These are phyloP conservation scores for Artibeus lituratus DNA, from an alignment of 2,797 vertebrate genomes.

Conservation along the genomic window DNA sequence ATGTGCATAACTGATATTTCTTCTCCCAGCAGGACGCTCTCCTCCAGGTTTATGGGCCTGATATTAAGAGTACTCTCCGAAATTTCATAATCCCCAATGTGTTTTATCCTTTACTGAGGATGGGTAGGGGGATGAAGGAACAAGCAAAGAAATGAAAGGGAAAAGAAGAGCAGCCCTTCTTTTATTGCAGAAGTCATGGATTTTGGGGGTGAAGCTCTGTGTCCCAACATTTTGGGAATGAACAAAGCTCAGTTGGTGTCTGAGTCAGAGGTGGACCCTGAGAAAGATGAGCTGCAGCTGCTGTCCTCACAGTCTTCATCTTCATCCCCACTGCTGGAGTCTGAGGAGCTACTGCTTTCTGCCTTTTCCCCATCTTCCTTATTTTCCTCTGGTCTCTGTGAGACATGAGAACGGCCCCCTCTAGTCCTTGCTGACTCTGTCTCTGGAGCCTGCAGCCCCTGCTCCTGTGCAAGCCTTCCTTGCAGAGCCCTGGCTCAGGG, in stretches of 20 bases:
- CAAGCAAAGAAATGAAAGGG: neutral
- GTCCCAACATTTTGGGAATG: neutral
- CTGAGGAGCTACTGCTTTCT: slow-evolving; percentile 1
- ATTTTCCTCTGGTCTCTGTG: slow-evolving; percentile 73
- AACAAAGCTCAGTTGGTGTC: slow-evolving; percentile 89
- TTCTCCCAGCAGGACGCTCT: neutral
- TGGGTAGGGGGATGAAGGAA: neutral
- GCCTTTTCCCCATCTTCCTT: slow-evolving; percentile 76
- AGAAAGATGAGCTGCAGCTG: slow-evolving; percentile 88
- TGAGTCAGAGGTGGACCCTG: slow-evolving; percentile 85
- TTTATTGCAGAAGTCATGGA: neutral
- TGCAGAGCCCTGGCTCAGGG: slow-evolving; percentile 83
- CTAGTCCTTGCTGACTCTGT: rapidly evolving
- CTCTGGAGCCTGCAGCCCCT: no score
- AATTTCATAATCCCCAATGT: no score
- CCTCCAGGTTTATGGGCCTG: neutral
- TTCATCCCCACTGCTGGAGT: slow-evolving; percentile 81
- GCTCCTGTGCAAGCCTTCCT: neutral
- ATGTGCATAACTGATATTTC: neutral
- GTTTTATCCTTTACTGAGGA: no score
- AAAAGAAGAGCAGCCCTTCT: neutral
- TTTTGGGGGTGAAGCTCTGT: neutral
- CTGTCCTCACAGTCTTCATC: slow-evolving; percentile 89
- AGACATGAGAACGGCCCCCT: rapidly evolving
- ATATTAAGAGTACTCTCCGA: neutral